These are phyloP conservation scores for Anarsia innoxiella DNA, from an alignment of 2,888 invertebrate species.

Conservation along the genomic window DNA sequence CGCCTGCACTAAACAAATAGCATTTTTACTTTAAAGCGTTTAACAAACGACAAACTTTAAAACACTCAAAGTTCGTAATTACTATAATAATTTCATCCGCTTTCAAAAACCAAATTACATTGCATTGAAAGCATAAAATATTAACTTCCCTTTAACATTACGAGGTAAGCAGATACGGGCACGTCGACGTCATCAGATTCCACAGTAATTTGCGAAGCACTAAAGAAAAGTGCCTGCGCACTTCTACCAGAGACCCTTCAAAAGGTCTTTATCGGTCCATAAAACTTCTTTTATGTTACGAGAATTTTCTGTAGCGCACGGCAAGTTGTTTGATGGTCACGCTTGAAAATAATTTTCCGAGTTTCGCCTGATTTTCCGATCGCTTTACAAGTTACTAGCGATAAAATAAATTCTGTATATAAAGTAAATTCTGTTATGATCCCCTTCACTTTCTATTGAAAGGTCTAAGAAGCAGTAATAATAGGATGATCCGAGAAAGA, in stretches of 20 bases:
- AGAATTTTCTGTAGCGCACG: slow-evolving; percentile 58
- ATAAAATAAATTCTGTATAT: slow-evolving; percentile 63
- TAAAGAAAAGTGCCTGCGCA: slow-evolving; percentile 31
- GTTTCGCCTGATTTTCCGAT: slow-evolving; percentile 46
- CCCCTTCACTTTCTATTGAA: slow-evolving; percentile 58
- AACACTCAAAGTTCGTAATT: too few species aligned
- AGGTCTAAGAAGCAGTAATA: slow-evolving; percentile 49
- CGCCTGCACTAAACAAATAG: not conserved
- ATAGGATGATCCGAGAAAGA: slow-evolving; percentile 60
- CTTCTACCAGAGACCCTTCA: slow-evolving; percentile 50
- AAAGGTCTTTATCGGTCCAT: slow-evolving; percentile 67
- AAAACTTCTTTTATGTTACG: slow-evolving; percentile 66
- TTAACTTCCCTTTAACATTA: too few species aligned
- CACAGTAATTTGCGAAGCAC: slow-evolving; percentile 34
- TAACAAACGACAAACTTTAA: too few species aligned
- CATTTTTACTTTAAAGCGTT: too few species aligned
- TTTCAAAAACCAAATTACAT: too few species aligned
- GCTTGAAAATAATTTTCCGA: slow-evolving; percentile 64
- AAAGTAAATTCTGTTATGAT: slow-evolving; percentile 66
- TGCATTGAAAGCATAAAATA: too few species aligned
- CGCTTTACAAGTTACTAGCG: slow-evolving; percentile 50
- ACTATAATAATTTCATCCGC: too few species aligned
- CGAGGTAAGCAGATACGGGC: not conserved
- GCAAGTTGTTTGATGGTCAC: slow-evolving; percentile 64
- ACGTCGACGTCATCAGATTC: slow-evolving; percentile 25